phyloP scores from a whole-genome alignment of 2,113 vertebrate genomes.

The Patagioenas fasciata region DNA sequence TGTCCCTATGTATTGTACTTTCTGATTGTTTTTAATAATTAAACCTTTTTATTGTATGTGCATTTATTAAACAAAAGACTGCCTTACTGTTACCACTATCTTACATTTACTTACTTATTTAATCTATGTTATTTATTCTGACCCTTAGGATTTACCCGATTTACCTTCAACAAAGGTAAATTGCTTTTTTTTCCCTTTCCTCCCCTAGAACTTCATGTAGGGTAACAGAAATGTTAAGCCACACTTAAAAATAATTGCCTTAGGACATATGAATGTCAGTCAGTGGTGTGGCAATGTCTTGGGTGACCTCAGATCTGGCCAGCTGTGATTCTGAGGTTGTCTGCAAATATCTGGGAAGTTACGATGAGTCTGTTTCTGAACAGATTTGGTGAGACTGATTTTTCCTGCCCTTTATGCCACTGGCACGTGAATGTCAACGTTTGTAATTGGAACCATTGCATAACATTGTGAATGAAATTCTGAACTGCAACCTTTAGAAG shows the following conservation, averaged over 20 bases:
- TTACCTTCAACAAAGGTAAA: not conserved
- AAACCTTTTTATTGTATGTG: not conserved
- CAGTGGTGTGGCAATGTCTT: not conserved
- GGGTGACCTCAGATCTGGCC: slow-evolving; percentile 10
- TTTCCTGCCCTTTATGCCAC: slow-evolving; percentile 1
- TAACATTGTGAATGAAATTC: slow-evolving; percentile 9
- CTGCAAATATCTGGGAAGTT: slow-evolving; percentile 2
- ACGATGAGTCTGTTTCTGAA: slow-evolving; percentile 11
- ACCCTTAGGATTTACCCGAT: not conserved
- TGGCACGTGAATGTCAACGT: slow-evolving; percentile 9
- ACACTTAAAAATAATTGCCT: not conserved
- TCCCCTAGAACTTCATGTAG: not conserved
- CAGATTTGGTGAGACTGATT: slow-evolving; percentile 2
- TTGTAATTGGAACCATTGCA: slow-evolving; percentile 41
- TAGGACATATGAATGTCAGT: not conserved
- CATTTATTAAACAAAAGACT: not conserved
- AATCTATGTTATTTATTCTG: not conserved
- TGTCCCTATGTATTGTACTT: not conserved
- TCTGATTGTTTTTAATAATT: not conserved
- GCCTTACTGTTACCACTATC: not conserved
- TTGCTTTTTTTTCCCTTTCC: not conserved
- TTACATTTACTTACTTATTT: not conserved
- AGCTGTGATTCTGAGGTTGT: slow-evolving; percentile 6
- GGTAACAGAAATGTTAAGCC: not conserved
- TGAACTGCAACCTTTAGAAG: slow-evolving; percentile 32